Conservation (phyloP, 2,888 invertebrate species). For the Abscondita cerata region DNA sequence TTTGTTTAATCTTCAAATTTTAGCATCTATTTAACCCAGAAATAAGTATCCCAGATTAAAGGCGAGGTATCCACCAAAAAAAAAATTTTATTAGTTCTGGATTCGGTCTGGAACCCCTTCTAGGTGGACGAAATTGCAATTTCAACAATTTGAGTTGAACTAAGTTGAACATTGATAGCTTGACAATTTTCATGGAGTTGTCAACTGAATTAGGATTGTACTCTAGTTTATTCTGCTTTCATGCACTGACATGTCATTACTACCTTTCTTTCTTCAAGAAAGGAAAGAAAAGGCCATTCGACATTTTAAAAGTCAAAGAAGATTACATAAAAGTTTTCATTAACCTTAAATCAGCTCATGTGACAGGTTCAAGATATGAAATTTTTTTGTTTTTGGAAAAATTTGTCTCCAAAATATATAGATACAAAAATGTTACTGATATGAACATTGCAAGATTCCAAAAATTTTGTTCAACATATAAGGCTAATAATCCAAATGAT, state of each 20-base stretch:
- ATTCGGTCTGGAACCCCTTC: too few relatives aligned
- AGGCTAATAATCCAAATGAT: slow-evolving; percentile 25
- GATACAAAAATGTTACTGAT: slow-evolving; percentile 21
- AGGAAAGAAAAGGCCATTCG: slow-evolving; percentile 19
- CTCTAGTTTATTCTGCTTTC: slow-evolving; percentile 35
- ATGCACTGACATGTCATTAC: slow-evolving; percentile 36
- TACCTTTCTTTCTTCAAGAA: slow-evolving; percentile 31
- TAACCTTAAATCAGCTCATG: slow-evolving; percentile 9
- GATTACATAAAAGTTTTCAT: slow-evolving; percentile 19
- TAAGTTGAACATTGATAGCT: background rate
- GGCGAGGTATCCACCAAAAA: too few relatives aligned
- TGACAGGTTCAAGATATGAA: slow-evolving; percentile 10
- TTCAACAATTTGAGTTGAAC: too few relatives aligned
- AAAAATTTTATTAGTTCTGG: too few relatives aligned
- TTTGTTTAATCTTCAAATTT: too few relatives aligned
- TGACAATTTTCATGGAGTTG: slow-evolving; percentile 18
- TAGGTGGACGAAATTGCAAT: too few relatives aligned
- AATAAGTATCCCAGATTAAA: too few relatives aligned
- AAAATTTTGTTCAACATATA: slow-evolving; percentile 29
- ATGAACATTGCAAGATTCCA: slow-evolving; percentile 36
- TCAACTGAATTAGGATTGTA: slow-evolving; percentile 33
- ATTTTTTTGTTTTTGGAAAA: slow-evolving; percentile 18
- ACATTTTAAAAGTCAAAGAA: slow-evolving; percentile 3
- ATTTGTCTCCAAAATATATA: slow-evolving; percentile 23
- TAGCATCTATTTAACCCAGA: too few relatives aligned